These are phyloP conservation scores for Xiphophorus birchmanni DNA, from an alignment of 2,797 vertebrate genomes.

Conservation along the genomic window DNA sequence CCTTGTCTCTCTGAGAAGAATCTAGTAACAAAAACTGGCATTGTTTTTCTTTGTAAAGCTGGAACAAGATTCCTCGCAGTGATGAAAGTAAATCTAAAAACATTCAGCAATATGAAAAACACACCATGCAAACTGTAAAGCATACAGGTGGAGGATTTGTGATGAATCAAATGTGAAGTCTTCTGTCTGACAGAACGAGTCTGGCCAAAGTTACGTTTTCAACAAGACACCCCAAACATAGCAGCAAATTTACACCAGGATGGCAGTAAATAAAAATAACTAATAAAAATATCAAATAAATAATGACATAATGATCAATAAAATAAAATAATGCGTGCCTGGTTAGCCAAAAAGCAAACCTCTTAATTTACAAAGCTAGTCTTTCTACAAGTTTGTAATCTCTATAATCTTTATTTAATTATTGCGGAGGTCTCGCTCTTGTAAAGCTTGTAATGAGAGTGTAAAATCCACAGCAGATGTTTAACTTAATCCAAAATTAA, in stretches of 20 bases:
- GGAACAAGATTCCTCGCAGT: neutral
- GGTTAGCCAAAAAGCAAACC: neutral
- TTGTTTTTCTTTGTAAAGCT: neutral
- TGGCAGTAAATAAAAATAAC: neutral
- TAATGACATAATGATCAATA: neutral
- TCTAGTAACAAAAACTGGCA: neutral
- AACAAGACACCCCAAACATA: neutral
- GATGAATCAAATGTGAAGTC: neutral
- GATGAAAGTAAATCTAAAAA: neutral
- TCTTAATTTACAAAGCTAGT: too few species aligned
- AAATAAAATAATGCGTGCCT: too few species aligned
- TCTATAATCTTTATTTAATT: neutral
- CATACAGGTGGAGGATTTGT: neutral
- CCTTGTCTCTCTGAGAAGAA: neutral
- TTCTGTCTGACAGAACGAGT: neutral
- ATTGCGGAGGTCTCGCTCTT: neutral
- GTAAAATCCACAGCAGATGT: neutral
- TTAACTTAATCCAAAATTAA: neutral
- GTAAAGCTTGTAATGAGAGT: neutral
- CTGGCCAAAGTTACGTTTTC: neutral
- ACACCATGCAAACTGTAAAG: neutral
- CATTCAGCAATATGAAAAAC: neutral
- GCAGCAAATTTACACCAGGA: neutral
- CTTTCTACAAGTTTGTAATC: neutral
- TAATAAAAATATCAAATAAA: too few species aligned